Base-by-base conservation (phyloP, 2,888 invertebrate species). In the Andrena bicolor region DNA sequence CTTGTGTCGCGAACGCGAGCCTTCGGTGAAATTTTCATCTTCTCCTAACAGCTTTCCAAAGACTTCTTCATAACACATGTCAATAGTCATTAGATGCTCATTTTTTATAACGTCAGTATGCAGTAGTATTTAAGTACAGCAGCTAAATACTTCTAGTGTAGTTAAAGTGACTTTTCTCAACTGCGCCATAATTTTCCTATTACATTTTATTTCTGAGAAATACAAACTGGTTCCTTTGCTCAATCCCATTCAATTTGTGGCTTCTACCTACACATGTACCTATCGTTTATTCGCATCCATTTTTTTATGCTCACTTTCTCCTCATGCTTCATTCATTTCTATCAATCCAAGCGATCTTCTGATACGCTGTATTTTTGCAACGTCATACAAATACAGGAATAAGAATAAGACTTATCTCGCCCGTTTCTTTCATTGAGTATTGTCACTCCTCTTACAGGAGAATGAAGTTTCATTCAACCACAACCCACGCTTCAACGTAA, bases 401-500 rank as follows among this genome's bases (percentile, higher is more conserved):
- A 49, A 66, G 2, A 23, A 10, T 20, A 5, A 8, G 30, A 41
- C 41, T 41, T n/a, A 16, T 23, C 20, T 30, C 16, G 16, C 16
- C 23, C 10, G 6, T 26, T 26, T 10, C 8, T 60, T 70, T 30
- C 58, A 32, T 32, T 8, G 28, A 41, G 30, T 56, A 23, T 60
- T 49, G 69, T 69, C 32, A 13, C 20, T 13, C 32, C 23, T 49
- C 26, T 30, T 5, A 41, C n/a, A 41, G 41, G 41, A 41, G 41
- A 41, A 41, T 41, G 5, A 41, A 41, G 41, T 41, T n/a, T 51
- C 60, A 35, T 66, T 56, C 56, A 26, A 30, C 30, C 20, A 35
- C 56, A 28, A 8, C 74, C 68, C 68, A 74, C 68, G 58, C 48
- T 30, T 28, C 23, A 23, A 23, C 48, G 48, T 41, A 74, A 74